A percentile compares a stretch with the other conserved stretches of the same genome.
Conservation (phyloP, 1,140 invertebrate species). For the Lithobius niger region DNA sequence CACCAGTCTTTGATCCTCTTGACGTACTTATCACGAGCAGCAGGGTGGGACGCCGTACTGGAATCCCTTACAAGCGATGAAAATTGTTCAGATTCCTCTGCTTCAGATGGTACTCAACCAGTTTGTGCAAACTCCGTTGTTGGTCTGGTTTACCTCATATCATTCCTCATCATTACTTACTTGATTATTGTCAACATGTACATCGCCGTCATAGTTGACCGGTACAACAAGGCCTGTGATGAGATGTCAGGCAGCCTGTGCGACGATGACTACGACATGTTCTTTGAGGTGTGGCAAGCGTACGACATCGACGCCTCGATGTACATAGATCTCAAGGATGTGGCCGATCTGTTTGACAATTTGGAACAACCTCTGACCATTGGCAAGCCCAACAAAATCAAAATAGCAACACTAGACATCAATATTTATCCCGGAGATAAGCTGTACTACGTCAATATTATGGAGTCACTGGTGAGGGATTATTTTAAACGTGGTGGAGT, state of each 20-base stretch:
- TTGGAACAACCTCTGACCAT: conserved; percentile 87
- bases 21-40: conserved; percentile 96
- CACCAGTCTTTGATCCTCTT: conserved; percentile 93
- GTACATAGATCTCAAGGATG: conserved; percentile 83
- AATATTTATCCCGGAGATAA: conserved; percentile 92
- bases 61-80: conserved; percentile 92
- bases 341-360: conserved; percentile 89
- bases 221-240: conserved; percentile 94
- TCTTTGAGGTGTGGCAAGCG: conserved; percentile 98
- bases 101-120: conserved; percentile 70
- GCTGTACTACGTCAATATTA: conserved; percentile 94
- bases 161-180: conserved; percentile 94
- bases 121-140: conserved; percentile 85
- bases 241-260: conserved; percentile 96
- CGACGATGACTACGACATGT: conserved; percentile 99
- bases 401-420: conserved; percentile 97
- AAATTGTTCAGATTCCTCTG: conserved; percentile 72
- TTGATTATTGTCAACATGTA: conserved; percentile 99
- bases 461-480: conserved; percentile 79
- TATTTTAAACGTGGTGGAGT: conserved; percentile 85
- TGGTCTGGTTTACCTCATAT: conserved; percentile 85
- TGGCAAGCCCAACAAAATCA: conserved; percentile 96
- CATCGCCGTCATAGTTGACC: conserved; percentile 97
- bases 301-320: conserved; percentile 96
- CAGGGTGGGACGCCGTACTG: conserved; percentile 91